phyloP scores from a whole-genome alignment of 2,797 vertebrate genomes.

The Pseudochaenichthys georgianus region DNA sequence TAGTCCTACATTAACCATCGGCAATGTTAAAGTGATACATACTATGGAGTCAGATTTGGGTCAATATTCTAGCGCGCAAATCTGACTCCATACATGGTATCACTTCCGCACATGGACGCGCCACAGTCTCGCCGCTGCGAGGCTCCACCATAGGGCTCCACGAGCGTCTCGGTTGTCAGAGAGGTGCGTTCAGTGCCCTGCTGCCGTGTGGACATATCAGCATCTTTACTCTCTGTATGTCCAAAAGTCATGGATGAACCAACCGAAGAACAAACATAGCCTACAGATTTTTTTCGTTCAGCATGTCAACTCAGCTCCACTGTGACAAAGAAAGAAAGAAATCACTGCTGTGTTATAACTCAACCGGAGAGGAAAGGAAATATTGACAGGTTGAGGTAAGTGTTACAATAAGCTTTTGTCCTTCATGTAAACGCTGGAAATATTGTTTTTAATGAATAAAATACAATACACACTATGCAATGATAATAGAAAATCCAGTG shows the following conservation, averaged over 20 bases:
- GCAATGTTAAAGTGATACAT: not conserved
- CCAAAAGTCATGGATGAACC: slow-evolving; percentile 75
- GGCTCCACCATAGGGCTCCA: too few species aligned
- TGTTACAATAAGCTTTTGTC: not conserved
- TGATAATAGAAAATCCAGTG: not conserved
- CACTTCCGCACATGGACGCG: slow-evolving; percentile 35
- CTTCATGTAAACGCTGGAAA: not conserved
- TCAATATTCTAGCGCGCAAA: too few species aligned
- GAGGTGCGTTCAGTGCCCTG: slow-evolving; percentile 27
- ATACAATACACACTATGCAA: too few species aligned
- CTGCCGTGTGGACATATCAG: not conserved
- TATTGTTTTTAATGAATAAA: not conserved
- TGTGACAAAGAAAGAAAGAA: not conserved
- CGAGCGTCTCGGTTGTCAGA: not conserved
- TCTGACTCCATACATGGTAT: not conserved
- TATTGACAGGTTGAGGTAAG: slow-evolving; percentile 39
- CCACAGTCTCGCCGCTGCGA: too few species aligned
- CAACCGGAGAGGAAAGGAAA: not conserved
- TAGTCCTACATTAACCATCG: not conserved
- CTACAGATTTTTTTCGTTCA: not conserved
- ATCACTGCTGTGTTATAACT: slow-evolving; percentile 28
- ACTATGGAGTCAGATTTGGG: not conserved
- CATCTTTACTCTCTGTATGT: slow-evolving; percentile 43
- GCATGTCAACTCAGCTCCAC: slow-evolving; percentile 1
- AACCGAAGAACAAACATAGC: slow-evolving; percentile 46